phyloP scores from a whole-genome alignment of 2,113 vertebrate species.

The Gnathonemus longibarbis region DNA sequence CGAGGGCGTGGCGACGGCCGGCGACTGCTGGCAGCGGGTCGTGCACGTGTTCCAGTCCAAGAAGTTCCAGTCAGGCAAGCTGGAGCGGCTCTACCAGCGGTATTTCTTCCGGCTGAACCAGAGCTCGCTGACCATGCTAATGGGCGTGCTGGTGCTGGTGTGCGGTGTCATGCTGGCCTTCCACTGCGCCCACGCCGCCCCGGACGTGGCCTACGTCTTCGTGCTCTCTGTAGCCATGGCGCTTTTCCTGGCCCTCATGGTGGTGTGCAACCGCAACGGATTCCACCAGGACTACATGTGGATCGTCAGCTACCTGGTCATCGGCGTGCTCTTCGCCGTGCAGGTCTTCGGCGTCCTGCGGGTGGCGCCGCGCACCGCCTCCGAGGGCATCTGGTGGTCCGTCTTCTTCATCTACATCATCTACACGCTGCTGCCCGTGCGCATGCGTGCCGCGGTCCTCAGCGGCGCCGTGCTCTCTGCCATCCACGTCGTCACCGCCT shows the following conservation, averaged over 20 bases:
- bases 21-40: constrained; percentile 73
- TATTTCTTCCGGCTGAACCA: constrained; percentile 98
- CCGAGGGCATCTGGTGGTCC: constrained; percentile 87
- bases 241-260: constrained; percentile 84
- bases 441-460: constrained; percentile 87
- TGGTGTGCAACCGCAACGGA: constrained; percentile 86
- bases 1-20: constrained; percentile 45
- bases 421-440: constrained; percentile 89
- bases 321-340: constrained; percentile 72
- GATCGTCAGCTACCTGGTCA: constrained; percentile 90
- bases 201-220: constrained; percentile 62
- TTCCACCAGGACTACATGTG: constrained; percentile 97
- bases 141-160: constrained; percentile 87
- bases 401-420: constrained; percentile 96
- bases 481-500: constrained; percentile 78
- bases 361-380: constrained; percentile 74
- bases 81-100: constrained; percentile 94
- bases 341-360: constrained; percentile 76
- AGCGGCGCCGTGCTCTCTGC: constrained; percentile 77
- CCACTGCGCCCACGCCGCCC: constrained; percentile 72
- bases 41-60: constrained; percentile 87
- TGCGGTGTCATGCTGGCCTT: constrained; percentile 84
- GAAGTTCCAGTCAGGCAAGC: constrained; percentile 88
- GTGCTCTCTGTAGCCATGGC: constrained; percentile 72
- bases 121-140: constrained; percentile 92